Evolutionary conservation across 2,113 vertebrate species (phyloP).

Genomic region (Onychostruthus taczanowskii): DNA sequence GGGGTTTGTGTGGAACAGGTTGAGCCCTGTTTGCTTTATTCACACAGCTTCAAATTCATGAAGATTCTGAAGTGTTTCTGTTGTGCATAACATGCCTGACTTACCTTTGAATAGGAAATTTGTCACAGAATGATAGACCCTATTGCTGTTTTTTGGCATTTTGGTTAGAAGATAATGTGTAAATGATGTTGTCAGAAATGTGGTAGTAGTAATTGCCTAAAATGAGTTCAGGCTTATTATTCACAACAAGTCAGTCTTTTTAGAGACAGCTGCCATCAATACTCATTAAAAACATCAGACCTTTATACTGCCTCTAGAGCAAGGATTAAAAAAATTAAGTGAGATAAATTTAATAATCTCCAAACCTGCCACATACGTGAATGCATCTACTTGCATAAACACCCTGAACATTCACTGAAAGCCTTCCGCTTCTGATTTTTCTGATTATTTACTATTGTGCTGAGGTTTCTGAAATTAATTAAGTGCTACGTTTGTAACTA

Average conservation of each 20-base stretch:
- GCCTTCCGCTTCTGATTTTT: background rate
- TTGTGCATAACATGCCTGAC: background rate
- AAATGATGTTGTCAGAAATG: slow-evolving; percentile 10
- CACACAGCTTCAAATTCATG: background rate
- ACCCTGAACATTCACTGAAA: background rate
- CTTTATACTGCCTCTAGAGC: background rate
- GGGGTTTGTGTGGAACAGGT: background rate
- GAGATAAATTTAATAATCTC: background rate
- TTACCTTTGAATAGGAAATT: slow-evolving; percentile 4
- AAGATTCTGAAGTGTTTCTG: background rate
- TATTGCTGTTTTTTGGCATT: background rate
- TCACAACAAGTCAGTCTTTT: slow-evolving; percentile 8
- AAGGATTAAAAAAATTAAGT: slow-evolving; percentile 3
- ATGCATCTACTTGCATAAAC: background rate
- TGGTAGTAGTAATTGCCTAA: background rate
- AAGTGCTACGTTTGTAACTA: slow-evolving; percentile 6
- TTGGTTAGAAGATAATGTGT: background rate
- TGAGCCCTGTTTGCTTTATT: background rate
- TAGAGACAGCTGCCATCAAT: slow-evolving; percentile 17
- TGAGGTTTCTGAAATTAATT: slow-evolving; percentile 13
- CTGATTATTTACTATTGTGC: background rate
- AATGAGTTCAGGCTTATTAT: background rate
- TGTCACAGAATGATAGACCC: background rate
- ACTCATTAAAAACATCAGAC: slow-evolving; percentile 24
- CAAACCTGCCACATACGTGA: background rate